Evolutionary conservation across 2,888 invertebrate species (phyloP), one percentile per base, ranked within the genome.

Genomic region (Coelogynopora nodosa): DNA sequence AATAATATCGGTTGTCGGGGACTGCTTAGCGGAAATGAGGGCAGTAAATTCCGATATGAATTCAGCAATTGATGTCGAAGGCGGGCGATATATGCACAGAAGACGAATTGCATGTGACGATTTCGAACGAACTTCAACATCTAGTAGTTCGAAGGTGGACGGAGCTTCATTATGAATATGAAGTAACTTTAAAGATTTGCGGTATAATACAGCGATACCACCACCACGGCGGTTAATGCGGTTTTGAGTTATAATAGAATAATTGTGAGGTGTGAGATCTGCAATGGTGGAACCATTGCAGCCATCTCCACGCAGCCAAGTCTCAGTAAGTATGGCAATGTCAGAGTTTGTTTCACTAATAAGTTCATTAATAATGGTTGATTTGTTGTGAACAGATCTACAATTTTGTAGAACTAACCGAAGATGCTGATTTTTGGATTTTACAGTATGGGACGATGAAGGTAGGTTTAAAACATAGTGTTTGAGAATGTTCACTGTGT

Each of bases 381-480:
- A 10, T 26, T 74, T 74, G 27, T 74, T 74, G 74, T 74, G 74
- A n/a, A 74, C 74, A 74, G 74, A 74, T 26, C 74, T 74, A 74
- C 74, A 74, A 74, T 74, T 74, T 74, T 74, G 74, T n/a, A 74
- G 74, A 74, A 74, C 23, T n/a, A 74, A 74, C n/a, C n/a, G n/a
- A n/a, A n/a, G n/a, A n/a, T n/a, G n/a, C n/a, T n/a, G n/a, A n/a
- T n/a, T n/a, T n/a, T n/a, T n/a, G n/a, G n/a, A n/a, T n/a, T n/a
- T n/a, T n/a, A n/a, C n/a, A n/a, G n/a, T n/a, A n/a, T n/a, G n/a
- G n/a, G n/a, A n/a, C n/a, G n/a, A n/a, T n/a, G n/a, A n/a, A n/a
- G n/a, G n/a, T n/a, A n/a, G n/a, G n/a, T n/a, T n/a, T n/a, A n/a
- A n/a, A n/a, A n/a, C n/a, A n/a, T n/a, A n/a, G n/a, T n/a, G n/a